These are phyloP conservation scores for Seriola rivoliana DNA, from an alignment of 2,113 vertebrate species.

Conservation along the genomic window DNA sequence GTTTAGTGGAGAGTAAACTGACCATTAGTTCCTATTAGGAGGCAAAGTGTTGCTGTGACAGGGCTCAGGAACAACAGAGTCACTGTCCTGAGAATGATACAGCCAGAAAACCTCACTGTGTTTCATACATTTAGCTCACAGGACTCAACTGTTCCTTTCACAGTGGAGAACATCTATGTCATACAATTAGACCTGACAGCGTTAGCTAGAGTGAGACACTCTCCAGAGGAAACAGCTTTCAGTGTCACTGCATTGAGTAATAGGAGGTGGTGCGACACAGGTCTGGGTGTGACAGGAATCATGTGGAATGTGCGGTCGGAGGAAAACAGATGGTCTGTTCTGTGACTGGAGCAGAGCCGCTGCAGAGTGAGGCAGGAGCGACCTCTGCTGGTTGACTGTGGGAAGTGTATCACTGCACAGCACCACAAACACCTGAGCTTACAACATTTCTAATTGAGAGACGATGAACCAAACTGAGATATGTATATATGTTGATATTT, in stretches of 20 bases:
- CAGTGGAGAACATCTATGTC: constrained; percentile 24
- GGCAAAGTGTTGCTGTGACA: neutral
- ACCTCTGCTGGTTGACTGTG: constrained; percentile 66
- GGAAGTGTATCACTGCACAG: neutral
- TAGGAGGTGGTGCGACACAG: constrained; percentile 17
- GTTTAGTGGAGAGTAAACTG: constrained; percentile 24
- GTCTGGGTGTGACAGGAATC: constrained; percentile 48
- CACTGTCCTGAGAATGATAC: constrained; percentile 44
- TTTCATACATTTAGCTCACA: constrained; percentile 31
- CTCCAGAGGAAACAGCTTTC: constrained; percentile 32
- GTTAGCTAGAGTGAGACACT: neutral
- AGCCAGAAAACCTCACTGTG: constrained; percentile 31
- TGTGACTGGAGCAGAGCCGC: neutral
- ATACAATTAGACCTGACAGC: constrained; percentile 23
- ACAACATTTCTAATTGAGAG: neutral
- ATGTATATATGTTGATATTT: too few relatives aligned
- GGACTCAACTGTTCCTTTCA: constrained; percentile 29
- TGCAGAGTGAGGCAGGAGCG: constrained; percentile 32
- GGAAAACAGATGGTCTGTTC: constrained; percentile 27
- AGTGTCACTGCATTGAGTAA: constrained; percentile 8
- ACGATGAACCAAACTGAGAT: neutral
- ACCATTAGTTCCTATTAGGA: constrained; percentile 34
- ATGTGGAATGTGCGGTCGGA: constrained; percentile 39
- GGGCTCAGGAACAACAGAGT: constrained; percentile 42
- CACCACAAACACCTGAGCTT: too few relatives aligned